Conservation (phyloP, 1,140 invertebrate species). For the Heterodera schachtii region DNA sequence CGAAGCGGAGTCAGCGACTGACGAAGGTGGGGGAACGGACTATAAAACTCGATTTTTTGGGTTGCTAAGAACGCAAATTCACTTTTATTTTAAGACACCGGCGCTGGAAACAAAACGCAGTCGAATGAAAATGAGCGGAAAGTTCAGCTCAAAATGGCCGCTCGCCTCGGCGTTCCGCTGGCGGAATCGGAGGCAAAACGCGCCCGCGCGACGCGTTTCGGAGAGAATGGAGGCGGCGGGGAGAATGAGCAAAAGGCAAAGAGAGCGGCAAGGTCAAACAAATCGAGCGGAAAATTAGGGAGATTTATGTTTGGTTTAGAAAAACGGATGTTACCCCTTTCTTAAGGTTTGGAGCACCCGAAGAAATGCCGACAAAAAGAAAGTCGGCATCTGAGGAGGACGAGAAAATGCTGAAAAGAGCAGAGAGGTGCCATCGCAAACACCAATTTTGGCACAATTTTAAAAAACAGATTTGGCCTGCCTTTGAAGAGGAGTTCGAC, state of each 20-base stretch:
- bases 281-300: background rate
- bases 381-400: slow-evolving; percentile 29
- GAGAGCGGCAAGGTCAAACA: slow-evolving; percentile 18
- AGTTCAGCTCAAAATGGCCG: slow-evolving; percentile 17
- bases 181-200: background rate
- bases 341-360: background rate
- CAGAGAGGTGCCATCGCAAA: background rate
- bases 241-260: slow-evolving; percentile 25
- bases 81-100: background rate
- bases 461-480: background rate
- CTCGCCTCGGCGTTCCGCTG: slow-evolving; percentile 12
- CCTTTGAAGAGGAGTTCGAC: slow-evolving; percentile 18
- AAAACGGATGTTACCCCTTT: background rate
- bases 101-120: background rate
- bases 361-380: background rate
- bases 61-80: too few relatives aligned
- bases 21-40: background rate
- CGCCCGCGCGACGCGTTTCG: background rate
- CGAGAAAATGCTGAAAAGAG: slow-evolving; percentile 30
- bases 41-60: too few relatives aligned
- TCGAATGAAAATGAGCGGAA: background rate
- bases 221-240: background rate
- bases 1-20: background rate
- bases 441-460: too few relatives aligned
- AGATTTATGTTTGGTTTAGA: background rate